Conservation (phyloP, 1,140 invertebrate species). For the Lutraria rhynchaena region DNA sequence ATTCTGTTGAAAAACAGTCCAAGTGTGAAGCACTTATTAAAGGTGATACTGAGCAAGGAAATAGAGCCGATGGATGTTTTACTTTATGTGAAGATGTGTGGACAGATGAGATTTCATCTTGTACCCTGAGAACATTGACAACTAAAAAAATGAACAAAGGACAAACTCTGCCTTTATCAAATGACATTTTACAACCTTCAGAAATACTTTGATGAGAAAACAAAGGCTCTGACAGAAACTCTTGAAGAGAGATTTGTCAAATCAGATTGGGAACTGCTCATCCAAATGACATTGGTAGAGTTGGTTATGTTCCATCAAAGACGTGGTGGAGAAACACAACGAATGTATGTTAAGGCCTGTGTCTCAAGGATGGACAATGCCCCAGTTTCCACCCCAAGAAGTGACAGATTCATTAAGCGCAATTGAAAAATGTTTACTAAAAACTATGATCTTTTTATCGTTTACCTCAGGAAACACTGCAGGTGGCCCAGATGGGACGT, state of each 20-base stretch:
- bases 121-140: conserved; percentile 29
- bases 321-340: conserved; percentile 36
- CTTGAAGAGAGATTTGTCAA: no score
- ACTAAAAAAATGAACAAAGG: conserved; percentile 31
- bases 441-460: conserved; percentile 55
- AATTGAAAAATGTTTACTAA: no score
- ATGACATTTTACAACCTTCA: conserved; percentile 22
- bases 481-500: conserved; percentile 56
- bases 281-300: conserved; percentile 29
- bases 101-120: no score
- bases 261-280: conserved; percentile 47
- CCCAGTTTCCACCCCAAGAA: no score
- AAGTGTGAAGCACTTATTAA: conserved; percentile 27
- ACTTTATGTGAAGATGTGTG: conserved; percentile 14
- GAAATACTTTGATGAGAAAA: conserved; percentile 22
- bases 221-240: conserved; percentile 10
- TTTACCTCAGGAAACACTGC: conserved; percentile 43
- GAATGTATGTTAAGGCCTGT: conserved; percentile 7
- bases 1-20: conserved; percentile 27
- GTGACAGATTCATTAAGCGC: no score
- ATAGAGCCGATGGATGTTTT: conserved; percentile 29
- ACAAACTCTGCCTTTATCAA: no score
- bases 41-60: no score
- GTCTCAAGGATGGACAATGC: no score
- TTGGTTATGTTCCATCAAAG: no score